phyloP scores from a whole-genome alignment of 1,140 invertebrate genomes.

The Ostrea edulis region DNA sequence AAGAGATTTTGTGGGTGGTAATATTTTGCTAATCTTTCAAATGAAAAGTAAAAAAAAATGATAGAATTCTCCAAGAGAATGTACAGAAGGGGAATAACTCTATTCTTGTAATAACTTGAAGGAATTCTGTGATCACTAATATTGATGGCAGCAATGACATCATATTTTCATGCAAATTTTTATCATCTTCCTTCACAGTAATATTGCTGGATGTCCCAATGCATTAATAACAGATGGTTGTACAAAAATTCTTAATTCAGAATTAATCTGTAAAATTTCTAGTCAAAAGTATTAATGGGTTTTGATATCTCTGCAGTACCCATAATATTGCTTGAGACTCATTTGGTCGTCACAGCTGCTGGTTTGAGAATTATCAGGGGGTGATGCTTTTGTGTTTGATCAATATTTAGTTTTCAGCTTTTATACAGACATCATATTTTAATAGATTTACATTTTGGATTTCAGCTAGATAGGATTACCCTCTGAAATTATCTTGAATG shows the following conservation, averaged over 20 bases:
- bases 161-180: neutral
- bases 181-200: neutral
- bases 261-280: neutral
- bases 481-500: slow-evolving; percentile 10
- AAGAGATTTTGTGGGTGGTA: no score
- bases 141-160: neutral
- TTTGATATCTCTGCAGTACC: neutral
- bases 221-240: neutral
- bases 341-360: neutral
- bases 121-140: neutral
- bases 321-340: neutral
- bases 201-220: neutral
- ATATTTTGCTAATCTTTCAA: no score
- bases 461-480: slow-evolving; percentile 8
- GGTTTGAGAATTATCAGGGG: neutral
- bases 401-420: slow-evolving; percentile 14
- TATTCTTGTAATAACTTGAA: neutral
- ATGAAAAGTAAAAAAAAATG: no score
- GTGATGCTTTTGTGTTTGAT: slow-evolving; percentile 1
- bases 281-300: neutral
- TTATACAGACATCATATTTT: neutral
- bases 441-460: slow-evolving; percentile 29
- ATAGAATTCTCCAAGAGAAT: no score
- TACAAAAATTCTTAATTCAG: neutral
- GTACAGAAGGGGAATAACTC: no score